Base-by-base conservation (phyloP, 2,797 vertebrate genomes). In the Smutsia gigantea region DNA sequence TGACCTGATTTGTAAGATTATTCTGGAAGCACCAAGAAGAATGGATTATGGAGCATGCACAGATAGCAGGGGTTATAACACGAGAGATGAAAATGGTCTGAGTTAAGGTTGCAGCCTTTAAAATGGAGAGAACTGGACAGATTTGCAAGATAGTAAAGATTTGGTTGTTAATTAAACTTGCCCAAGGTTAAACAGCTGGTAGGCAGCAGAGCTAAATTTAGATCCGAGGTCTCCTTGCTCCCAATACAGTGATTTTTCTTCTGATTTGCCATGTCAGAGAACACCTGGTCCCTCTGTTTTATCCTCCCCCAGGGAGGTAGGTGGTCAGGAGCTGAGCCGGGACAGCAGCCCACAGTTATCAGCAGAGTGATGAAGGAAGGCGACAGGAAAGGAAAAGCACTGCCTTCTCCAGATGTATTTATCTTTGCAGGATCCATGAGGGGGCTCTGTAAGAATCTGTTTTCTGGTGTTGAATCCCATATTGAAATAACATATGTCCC, bases 211-310 rank as follows among this genome's bases (percentile, higher is more conserved):
- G 77, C 87, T 96, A 97, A 93, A 90, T 96, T 97, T 96, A 96
- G 95, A 96, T 61, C 69, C 42, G 77, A 57, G 69, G 78, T 75
- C 90, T 93, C 87, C 78, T 95, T 63, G 29, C 61, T 91, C 59
- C 55, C 34, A 81, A 14, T 23, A 25, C 57, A 87, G 83, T 93
- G 77, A 96, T 97, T 96, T 97, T 96, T 97, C 97, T 97, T 95
- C 92, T 82, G 87, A 68, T 96, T 97, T 95, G 5, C 86, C 86
- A 27, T 96, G 95, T 95, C 97, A 94, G 64, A 68, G 71, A 97
- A 97, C 96, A 98, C 95, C 97, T 98, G 97, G 93, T 61, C 96
- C 87, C 90, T 96, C 79, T 18, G 29, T 93, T 95, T 94, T 66
- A 64, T 75, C 55, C 74, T 90, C 31, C 81, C 84, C 57, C 3